These are phyloP conservation scores for Bradypodion pumilum DNA, from an alignment of 2,797 vertebrate species.

Conservation along the genomic window DNA sequence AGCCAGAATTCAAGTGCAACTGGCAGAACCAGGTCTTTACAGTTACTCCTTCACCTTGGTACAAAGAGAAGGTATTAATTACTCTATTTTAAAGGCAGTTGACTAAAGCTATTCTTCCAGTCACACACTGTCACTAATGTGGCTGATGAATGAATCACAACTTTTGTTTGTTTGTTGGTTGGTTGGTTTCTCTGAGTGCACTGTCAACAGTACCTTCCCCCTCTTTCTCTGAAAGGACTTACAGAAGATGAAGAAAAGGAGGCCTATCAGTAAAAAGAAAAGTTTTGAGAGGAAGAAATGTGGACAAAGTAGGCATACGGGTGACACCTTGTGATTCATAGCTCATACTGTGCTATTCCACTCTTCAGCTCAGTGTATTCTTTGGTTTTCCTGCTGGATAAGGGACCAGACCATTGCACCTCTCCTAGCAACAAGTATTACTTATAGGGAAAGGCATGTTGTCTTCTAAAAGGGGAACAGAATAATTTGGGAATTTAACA, in stretches of 20 bases:
- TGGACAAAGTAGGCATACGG: constrained; percentile 75
- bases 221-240: constrained; percentile 76
- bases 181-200: constrained; percentile 87
- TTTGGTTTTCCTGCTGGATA: constrained; percentile 74
- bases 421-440: constrained; percentile 91
- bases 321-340: constrained; percentile 85
- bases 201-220: constrained; percentile 77
- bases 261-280: constrained; percentile 76
- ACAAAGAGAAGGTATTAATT: constrained; percentile 87
- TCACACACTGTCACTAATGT: constrained; percentile 80
- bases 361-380: constrained; percentile 79
- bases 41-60: constrained; percentile 37
- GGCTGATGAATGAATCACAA: constrained; percentile 86
- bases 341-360: constrained; percentile 74
- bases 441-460: constrained; percentile 68
- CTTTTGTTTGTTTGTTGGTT: constrained; percentile 75
- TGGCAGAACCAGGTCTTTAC: constrained; percentile 54
- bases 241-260: constrained; percentile 81
- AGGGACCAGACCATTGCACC: constrained; percentile 66
- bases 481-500: constrained; percentile 71
- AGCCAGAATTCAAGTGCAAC: constrained; percentile 58
- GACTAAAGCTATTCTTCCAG: constrained; percentile 86
- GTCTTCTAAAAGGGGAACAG: constrained; percentile 68
- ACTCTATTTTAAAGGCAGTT: constrained; percentile 80
- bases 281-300: constrained; percentile 73